These are phyloP conservation scores for Epiperipatus broadwayi DNA, from an alignment of 2,888 invertebrate species.

Conservation along the genomic window DNA sequence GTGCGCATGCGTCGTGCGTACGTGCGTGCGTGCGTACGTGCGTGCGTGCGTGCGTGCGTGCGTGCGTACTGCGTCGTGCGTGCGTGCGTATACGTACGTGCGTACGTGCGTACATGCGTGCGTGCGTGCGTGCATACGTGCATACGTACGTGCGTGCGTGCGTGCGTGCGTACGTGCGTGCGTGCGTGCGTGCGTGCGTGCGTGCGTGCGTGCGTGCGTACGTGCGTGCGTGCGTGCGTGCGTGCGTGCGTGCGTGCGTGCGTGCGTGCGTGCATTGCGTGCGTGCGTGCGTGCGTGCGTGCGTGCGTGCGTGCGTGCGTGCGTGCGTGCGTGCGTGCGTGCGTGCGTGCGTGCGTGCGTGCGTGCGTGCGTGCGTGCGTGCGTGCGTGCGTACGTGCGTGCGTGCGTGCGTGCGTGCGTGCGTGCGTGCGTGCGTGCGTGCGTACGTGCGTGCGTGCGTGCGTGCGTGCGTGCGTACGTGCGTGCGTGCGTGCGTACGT, in stretches of 20 bases:
- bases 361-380: conserved; percentile 12
- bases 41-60: conserved; percentile 10
- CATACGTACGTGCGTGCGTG: conserved; percentile 11
- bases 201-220: conserved; percentile 11
- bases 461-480: conserved; percentile 11
- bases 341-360: conserved; percentile 12
- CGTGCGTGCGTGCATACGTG: conserved; percentile 11
- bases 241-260: conserved; percentile 12
- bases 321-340: conserved; percentile 12
- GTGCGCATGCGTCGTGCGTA: conserved; percentile 4
- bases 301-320: conserved; percentile 12
- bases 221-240: conserved; percentile 12
- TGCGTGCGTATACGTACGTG: no score
- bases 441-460: conserved; percentile 12
- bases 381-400: conserved; percentile 12
- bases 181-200: conserved; percentile 12
- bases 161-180: conserved; percentile 12
- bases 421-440: conserved; percentile 12
- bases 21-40: neutral
- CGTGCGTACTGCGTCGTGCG: conserved; percentile 10
- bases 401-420: conserved; percentile 12
- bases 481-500: conserved; percentile 11
- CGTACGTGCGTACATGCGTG: no score
- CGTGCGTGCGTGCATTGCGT: no score
- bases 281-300: conserved; percentile 11